Conservation (phyloP, 1,140 invertebrate species). For the Helicoverpa armigera region DNA sequence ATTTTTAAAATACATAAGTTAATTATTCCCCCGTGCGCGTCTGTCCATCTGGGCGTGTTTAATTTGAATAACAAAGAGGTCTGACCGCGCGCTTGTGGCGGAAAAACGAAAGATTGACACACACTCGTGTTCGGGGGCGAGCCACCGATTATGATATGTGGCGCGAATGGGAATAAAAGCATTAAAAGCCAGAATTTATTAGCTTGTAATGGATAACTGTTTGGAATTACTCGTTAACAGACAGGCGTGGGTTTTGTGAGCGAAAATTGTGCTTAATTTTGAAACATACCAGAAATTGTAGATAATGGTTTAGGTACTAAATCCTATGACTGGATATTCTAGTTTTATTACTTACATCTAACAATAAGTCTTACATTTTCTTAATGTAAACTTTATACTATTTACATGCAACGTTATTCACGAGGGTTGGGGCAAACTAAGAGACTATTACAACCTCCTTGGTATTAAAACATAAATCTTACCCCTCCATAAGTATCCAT, state of each 20-base stretch:
- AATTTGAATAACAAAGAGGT: conserved; percentile 78
- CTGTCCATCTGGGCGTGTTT: conserved; percentile 62
- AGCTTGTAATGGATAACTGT: conserved; percentile 22
- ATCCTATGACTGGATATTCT: no score
- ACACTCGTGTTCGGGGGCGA: conserved; percentile 49
- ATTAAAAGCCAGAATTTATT: conserved; percentile 28
- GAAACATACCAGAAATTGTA: background rate
- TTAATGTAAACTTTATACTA: background rate
- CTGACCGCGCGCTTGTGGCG: conserved; percentile 64
- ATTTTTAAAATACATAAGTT: conserved; percentile 62
- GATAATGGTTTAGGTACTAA: no score
- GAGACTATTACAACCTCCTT: background rate
- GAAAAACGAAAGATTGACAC: conserved; percentile 75
- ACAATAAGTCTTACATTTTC: no score
- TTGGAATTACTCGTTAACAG: conserved; percentile 19
- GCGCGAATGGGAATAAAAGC: conserved; percentile 33
- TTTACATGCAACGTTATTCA: background rate
- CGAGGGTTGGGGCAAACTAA: background rate
- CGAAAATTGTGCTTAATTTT: background rate
- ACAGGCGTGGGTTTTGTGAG: background rate
- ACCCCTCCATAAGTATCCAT: background rate
- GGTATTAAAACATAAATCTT: background rate
- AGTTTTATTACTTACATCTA: no score
- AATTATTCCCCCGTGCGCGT: conserved; percentile 68
- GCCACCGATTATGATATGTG: conserved; percentile 46